Conservation (phyloP, 2,888 invertebrate species). For the Agriopis leucophaearia region DNA sequence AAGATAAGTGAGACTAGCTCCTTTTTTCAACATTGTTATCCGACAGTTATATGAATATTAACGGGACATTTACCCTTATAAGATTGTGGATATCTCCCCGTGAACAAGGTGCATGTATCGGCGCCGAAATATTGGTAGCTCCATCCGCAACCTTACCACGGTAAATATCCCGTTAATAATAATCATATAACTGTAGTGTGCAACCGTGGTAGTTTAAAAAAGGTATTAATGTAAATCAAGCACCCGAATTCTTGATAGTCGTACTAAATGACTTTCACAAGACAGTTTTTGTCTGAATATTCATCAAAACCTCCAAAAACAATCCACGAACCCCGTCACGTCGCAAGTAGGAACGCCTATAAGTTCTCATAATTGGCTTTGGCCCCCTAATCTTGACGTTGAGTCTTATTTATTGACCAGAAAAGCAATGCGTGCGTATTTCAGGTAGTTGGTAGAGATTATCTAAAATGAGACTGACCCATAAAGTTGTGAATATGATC, state of each 20-base stretch:
- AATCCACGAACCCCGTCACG: conserved; percentile 34
- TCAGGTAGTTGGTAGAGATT: conserved; percentile 17
- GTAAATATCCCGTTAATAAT: no score
- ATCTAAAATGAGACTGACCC: conserved; percentile 9
- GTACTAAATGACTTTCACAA: conserved; percentile 9
- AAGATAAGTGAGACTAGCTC: no score
- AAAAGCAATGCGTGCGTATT: conserved; percentile 34
- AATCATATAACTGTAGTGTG: no score
- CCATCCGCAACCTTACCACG: no score
- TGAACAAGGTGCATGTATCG: no score
- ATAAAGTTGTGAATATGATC: conserved; percentile 8
- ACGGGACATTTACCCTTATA: no score
- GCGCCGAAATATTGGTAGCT: no score
- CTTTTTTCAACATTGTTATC: no score
- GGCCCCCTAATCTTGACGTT: conserved; percentile 45
- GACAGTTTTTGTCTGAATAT: conserved; percentile 34
- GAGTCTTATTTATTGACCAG: conserved; percentile 37
- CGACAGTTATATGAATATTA: no score
- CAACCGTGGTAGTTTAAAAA: no score
- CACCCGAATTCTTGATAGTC: background rate
- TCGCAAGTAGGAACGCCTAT: conserved; percentile 50
- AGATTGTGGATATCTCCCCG: no score
- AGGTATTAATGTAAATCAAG: no score
- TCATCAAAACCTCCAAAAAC: conserved; percentile 41
- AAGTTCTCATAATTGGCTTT: conserved; percentile 63